Conservation (phyloP, 2,888 invertebrate species). For the Eugnorisma glareosa region DNA sequence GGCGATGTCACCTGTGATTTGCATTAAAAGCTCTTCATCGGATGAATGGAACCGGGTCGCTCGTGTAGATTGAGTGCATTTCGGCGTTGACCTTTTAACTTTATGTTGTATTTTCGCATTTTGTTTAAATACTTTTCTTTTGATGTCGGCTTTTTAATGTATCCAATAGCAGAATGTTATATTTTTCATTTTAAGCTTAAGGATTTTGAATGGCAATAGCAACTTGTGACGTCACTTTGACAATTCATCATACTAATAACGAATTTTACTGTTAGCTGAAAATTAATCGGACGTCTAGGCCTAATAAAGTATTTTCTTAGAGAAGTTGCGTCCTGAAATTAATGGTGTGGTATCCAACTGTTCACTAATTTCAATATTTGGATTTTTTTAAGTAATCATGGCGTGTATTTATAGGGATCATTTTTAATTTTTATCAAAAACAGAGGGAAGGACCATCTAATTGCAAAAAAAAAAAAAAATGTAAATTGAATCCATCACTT, state of each 20-base stretch:
- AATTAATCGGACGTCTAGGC: too few relatives aligned
- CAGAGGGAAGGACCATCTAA: too few relatives aligned
- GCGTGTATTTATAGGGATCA: too few relatives aligned
- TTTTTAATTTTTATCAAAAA: too few relatives aligned
- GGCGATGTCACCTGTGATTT: constrained; percentile 72
- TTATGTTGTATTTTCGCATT: constrained; percentile 58
- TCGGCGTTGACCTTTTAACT: constrained; percentile 77
- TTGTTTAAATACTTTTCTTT: constrained; percentile 17
- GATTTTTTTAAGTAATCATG: too few relatives aligned
- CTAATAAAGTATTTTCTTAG: too few relatives aligned
- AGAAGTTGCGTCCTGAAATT: too few relatives aligned
- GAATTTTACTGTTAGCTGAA: too few relatives aligned
- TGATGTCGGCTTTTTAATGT: background rate
- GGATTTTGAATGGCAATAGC: background rate
- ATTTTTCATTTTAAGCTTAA: background rate
- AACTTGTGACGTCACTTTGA: background rate
- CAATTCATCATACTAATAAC: background rate
- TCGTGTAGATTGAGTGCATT: constrained; percentile 78
- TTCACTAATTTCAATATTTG: too few relatives aligned
- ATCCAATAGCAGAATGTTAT: background rate
- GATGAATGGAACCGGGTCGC: constrained; percentile 73
- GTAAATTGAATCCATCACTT: too few relatives aligned
- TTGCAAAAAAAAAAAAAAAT: too few relatives aligned
- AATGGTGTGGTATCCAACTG: too few relatives aligned
- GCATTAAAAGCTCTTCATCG: constrained; percentile 76